Evolutionary conservation across 2,797 vertebrate genomes (phyloP), one percentile per base, ranked within the genome.

Genomic region (Phoebastria nigripes): DNA sequence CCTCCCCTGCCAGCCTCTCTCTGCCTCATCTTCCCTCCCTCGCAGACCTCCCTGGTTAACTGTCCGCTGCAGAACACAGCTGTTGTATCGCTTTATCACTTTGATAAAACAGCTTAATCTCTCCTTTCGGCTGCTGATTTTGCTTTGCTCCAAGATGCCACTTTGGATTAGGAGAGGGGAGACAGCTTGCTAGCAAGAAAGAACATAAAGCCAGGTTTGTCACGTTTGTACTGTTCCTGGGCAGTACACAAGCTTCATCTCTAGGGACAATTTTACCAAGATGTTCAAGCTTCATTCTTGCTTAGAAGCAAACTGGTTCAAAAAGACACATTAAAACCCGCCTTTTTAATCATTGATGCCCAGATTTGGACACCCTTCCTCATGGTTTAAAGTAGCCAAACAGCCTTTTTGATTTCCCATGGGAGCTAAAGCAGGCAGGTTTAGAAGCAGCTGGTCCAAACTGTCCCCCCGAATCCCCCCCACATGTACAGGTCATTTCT

Each of bases 391-490:
- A 69, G 73, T 14, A 54, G 26, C 8, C 74, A 78, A 47, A 31
- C 14, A 24, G 11, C 35, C 79, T 31, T n/a, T 51, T 52, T 26
- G 56, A 5, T 44, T 54, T 44, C 61, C 55, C 24, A 31, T 31
- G 11, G 0, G 0, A 65, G 25, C 6, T 71, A 20, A 63, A 52
- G 51, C 15, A 28, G 49, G 61, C 33, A 52, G 44, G 19, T 70
- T 70, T 59, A 41, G 56, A 58, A 59, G 69, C 51, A 70, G n/a
- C 26, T 58, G n/a, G 26, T 14, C 31, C 51, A 56, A n/a, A 26
- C 16, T 26, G 4, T 15, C 13, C 22, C 17, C 15, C n/a, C 2
- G 3, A 49, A 18, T 2, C 12, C 29, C 21, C 8, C 29, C 0
- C 1, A 2, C 15, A 16, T 0, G 0, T 8, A 22, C 13, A 29